These are phyloP conservation scores for Poecile atricapillus DNA, from an alignment of 2,113 vertebrate genomes.

Conservation along the genomic window DNA sequence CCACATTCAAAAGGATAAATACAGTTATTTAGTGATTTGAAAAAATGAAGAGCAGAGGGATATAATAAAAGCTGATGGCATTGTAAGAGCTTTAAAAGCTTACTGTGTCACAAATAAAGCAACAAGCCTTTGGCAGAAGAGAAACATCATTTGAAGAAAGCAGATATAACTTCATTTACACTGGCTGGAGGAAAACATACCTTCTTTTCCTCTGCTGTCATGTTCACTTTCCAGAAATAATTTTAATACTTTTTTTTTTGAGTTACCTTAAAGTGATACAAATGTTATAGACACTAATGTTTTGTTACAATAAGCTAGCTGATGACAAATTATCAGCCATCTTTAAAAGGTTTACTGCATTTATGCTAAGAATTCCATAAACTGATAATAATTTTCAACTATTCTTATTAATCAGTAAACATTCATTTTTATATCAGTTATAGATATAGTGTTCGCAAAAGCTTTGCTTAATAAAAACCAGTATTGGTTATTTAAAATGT, in stretches of 20 bases:
- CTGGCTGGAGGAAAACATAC: neutral
- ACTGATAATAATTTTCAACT: neutral
- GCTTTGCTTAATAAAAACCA: neutral
- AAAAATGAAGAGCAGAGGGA: neutral
- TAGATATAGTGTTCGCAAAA: neutral
- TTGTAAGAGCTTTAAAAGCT: neutral
- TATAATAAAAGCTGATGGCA: neutral
- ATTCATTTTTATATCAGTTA: neutral
- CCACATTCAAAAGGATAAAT: neutral
- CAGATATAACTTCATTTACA: neutral
- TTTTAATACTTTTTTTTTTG: neutral
- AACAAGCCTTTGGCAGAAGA: neutral
- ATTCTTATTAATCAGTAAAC: neutral
- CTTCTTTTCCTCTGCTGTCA: neutral
- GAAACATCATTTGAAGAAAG: neutral
- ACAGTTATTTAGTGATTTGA: neutral
- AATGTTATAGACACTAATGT: neutral
- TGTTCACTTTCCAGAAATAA: neutral
- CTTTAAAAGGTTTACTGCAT: neutral
- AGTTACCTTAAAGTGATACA: neutral
- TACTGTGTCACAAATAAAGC: neutral
- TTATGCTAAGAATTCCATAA: neutral
- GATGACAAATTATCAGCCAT: neutral
- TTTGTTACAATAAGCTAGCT: neutral
- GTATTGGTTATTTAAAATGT: neutral